Conservation (phyloP, 2,888 invertebrate genomes). For the Dicycla oo region DNA sequence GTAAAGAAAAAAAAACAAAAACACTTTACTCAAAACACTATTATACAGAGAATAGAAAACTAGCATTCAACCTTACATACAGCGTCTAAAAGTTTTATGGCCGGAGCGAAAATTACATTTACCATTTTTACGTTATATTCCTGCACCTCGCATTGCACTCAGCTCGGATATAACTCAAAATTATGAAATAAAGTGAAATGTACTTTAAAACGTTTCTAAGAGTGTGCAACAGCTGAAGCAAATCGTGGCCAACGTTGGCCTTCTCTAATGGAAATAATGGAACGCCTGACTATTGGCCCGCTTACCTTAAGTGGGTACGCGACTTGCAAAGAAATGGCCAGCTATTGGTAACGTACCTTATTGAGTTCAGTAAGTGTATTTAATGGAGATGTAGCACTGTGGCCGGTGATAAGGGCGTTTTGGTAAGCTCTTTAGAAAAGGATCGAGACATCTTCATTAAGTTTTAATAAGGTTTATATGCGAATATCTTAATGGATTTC, state of each 20-base stretch:
- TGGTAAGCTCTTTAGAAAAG: conserved; percentile 25
- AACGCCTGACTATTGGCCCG: conserved; percentile 73
- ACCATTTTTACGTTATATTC: conserved; percentile 55
- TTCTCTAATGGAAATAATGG: conserved; percentile 79
- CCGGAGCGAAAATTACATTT: conserved; percentile 54
- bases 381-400: conserved; percentile 56
- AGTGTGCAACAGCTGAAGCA: conserved; percentile 82
- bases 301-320: conserved; percentile 78
- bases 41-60: conserved; percentile 45
- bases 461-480: conserved; percentile 4
- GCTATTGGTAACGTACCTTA: conserved; percentile 58
- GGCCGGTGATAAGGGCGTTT: conserved; percentile 40
- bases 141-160: conserved; percentile 63
- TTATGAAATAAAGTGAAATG: conserved; percentile 82
- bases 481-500: background rate
- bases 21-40: conserved; percentile 11
- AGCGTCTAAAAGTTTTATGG: conserved; percentile 45
- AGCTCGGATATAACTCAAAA: conserved; percentile 74
- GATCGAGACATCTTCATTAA: conserved; percentile 6
- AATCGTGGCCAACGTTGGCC: conserved; percentile 76
- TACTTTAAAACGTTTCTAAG: conserved; percentile 77
- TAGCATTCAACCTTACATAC: conserved; percentile 25
- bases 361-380: conserved; percentile 58
- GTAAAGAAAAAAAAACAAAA: conserved; percentile 18
- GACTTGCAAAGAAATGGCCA: conserved; percentile 71